Percentiles rank a stretch among this genome's conserved stretches.
Evolutionary conservation across 2,888 invertebrate species (phyloP).

Genomic region (Cosmia trapezina): DNA sequence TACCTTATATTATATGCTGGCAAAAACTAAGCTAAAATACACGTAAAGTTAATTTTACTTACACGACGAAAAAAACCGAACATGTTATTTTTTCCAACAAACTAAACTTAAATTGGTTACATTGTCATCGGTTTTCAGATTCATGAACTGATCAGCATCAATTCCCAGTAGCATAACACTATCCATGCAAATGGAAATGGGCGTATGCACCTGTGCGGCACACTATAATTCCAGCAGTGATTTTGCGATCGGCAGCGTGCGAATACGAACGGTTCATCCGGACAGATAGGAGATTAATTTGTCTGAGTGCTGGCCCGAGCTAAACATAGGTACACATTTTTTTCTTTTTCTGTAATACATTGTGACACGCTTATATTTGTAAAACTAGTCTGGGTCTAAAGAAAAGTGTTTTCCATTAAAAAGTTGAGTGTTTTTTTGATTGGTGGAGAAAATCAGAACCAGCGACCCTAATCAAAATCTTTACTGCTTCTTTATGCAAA

Average conservation of each 20-base stretch:
- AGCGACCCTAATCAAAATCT: not conserved
- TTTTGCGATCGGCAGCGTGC: conserved; percentile 69
- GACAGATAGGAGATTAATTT: conserved; percentile 78
- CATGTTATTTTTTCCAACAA: conserved; percentile 15
- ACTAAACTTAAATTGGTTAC: conserved; percentile 57
- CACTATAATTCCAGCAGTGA: conserved; percentile 73
- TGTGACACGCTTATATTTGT: conserved; percentile 37
- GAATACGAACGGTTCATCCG: conserved; percentile 74
- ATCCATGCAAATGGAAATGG: conserved; percentile 78
- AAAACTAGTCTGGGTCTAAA: not conserved
- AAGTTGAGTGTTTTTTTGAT: not conserved
- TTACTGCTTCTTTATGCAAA: not conserved
- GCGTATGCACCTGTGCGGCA: conserved; percentile 64
- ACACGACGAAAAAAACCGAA: not conserved
- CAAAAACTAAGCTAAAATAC: not conserved
- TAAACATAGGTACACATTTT: conserved; percentile 49
- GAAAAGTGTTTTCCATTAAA: not conserved
- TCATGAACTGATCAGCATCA: conserved; percentile 74
- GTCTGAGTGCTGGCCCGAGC: conserved; percentile 74
- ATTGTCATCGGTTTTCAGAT: conserved; percentile 71
- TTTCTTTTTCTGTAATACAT: conserved; percentile 27
- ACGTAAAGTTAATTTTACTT: not conserved
- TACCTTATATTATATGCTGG: too few species aligned
- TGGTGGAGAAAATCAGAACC: not conserved
- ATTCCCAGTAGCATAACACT: conserved; percentile 72